Evolutionary conservation across 2,797 vertebrate species (phyloP).

Genomic region (Anguilla pacifica): DNA sequence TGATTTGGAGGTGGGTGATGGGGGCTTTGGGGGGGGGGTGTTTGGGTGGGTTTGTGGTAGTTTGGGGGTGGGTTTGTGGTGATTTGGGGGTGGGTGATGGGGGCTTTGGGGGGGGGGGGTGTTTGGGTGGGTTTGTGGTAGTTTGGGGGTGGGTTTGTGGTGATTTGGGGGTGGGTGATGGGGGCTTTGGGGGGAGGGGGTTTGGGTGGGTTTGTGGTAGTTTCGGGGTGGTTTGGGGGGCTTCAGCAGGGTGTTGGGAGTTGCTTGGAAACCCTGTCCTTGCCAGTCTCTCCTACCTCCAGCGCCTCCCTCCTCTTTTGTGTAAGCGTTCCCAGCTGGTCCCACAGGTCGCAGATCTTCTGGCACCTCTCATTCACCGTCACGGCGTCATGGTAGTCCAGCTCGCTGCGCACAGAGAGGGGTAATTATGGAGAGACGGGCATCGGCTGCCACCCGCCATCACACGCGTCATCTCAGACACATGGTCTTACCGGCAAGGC

Average conservation of each 20-base stretch:
- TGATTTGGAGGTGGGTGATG: no score
- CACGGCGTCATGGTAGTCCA: conserved; percentile 92
- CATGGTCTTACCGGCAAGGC: neutral
- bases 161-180: no score
- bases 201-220: no score
- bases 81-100: no score
- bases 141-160: no score
- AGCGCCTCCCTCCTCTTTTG: conserved; percentile 94
- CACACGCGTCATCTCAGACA: conserved; percentile 1
- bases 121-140: no score
- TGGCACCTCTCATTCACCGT: conserved; percentile 93
- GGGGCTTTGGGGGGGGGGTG: no score
- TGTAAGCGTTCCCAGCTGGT: conserved; percentile 91
- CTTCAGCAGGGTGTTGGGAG: neutral
- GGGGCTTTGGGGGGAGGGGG: no score
- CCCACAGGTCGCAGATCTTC: conserved; percentile 98
- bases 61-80: no score
- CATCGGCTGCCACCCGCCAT: neutral
- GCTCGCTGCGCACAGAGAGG: conserved; percentile 76
- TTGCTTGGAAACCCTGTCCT: neutral
- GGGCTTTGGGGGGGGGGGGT: no score
- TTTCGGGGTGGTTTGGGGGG: neutral
- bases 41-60: no score
- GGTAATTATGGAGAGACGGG: conserved; percentile 12
- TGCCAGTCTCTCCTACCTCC: conserved; percentile 75